Evolutionary conservation across 2,888 invertebrate species (phyloP), one percentile per base, ranked within the genome.

Genomic region (Heteromurus nitidus): DNA sequence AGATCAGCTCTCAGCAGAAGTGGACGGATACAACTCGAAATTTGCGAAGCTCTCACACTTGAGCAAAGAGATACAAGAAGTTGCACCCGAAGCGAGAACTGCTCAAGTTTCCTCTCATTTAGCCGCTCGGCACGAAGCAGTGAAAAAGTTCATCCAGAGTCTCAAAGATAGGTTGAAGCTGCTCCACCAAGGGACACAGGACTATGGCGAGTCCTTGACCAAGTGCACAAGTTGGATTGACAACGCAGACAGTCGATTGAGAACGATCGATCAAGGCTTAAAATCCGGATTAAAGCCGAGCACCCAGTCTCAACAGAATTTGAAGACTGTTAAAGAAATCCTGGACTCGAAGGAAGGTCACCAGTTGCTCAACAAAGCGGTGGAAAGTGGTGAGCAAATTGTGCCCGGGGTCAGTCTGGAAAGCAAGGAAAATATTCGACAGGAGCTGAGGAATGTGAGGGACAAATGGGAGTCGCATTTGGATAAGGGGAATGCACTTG

Each of bases 331-430:
- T 1, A 81, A 77, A 22, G 82, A 82, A 7, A 75, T 86, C 0
- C 22, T 84, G 11, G 85, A 84, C 64, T 93, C 95, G 87, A 96
- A 96, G 87, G 91, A 92, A 72, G 97, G 96, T 0, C 95, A 95
- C 88, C 90, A 90, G 31, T 90, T 96, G 47, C 89, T 97, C 0
- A 95, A 95, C 87, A 93, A 92, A 87, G 95, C 95, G 0, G 93
- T 96, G 0, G 95, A 95, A 89, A 92, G 94, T 73, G 97, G 97
- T 0, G 98, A 98, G 90, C 92, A 94, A 3, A 90, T 98, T 11
- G 96, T 96, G 88, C 93, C 95, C 13, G 93, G 95, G 53, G 94
- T 97, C 9, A 95, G 94, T 0, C 94, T 95, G 0, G 95, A 96
- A 88, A 95, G 96, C 80, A 92, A 97, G 67, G 97, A 98, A 88